Base-by-base conservation (phyloP, 2,797 vertebrate species). In the Schizopygopsis malacanthus region DNA sequence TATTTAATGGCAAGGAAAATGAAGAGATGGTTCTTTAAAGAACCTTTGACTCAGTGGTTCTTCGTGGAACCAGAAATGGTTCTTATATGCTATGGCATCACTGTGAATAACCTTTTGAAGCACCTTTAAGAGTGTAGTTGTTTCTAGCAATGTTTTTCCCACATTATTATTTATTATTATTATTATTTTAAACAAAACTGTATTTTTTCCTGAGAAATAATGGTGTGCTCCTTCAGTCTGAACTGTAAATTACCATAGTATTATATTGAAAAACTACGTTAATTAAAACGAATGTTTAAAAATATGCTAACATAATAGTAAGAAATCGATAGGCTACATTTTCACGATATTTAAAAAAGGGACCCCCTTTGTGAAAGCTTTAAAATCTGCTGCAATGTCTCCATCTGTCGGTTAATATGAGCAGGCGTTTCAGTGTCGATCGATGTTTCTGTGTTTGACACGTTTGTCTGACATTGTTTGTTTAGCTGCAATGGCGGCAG, bases 401-500 rank as follows among this genome's bases (percentile, higher is more conserved):
- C 75, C 82, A 70, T 67, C 88, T 87, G 4, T 22, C 4, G 79
- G 69, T 20, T 4, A 12, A 22, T 65, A 28, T 52, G 69, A 70
- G n/a, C 3, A 50, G 28, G 28, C 3, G 9, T 11, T 15, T 25
- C 18, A 7, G n/a, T n/a, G 0, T 12, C 22, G 28, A 83, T 72
- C 89, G 70, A 79, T 73, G 47, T 43, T 61, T 88, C 80, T 83
- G 77, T 56, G 65, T 13, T 73, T 47, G 33, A 63, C 50, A 52
- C n/a, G 0, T 7, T 12, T 50, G 83, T 18, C 83, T 85, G 65
- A 43, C 18, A 1, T 37, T n/a, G 82, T 41, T 79, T 86, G 82
- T 75, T 70, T 63, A 7, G 15, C 10, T 47, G 33, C 61, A 2
- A 80, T 54, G 76, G 45, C 59, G 71, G 82, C 20, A 59, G 15